phyloP scores from a whole-genome alignment of 2,888 invertebrate genomes.

The Cheilosia impressa region DNA sequence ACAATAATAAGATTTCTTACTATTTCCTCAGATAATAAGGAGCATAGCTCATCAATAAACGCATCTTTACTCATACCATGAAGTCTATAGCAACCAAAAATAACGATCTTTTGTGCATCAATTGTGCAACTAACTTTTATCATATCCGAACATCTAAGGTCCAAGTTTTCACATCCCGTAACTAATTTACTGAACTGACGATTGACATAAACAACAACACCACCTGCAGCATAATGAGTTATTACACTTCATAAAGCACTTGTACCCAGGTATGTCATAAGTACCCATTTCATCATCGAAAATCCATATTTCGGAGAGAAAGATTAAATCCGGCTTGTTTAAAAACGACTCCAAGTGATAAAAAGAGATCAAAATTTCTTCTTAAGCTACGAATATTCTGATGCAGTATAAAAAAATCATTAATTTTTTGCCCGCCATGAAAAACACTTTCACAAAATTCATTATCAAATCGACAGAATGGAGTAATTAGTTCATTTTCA shows the following conservation, averaged over 20 bases:
- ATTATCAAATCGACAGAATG: not conserved
- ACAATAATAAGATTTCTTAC: conserved; percentile 2
- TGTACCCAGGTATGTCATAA: conserved; percentile 12
- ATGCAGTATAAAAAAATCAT: conserved; percentile 1
- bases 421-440: not conserved
- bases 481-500: not conserved
- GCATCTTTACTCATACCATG: not conserved
- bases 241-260: conserved; percentile 1
- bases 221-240: conserved; percentile 17
- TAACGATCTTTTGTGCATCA: not conserved
- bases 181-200: not conserved
- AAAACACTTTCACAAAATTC: conserved; percentile 5
- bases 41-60: not conserved
- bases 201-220: conserved; percentile 5
- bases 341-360: conserved; percentile 6
- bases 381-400: conserved; percentile 27
- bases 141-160: not conserved
- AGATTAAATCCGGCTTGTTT: not conserved
- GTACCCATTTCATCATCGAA: conserved; percentile 11
- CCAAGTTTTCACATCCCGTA: not conserved
- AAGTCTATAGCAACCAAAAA: not conserved
- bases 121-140: not conserved
- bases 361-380: conserved; percentile 11
- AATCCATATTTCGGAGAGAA: conserved; percentile 16
- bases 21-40: not conserved